phyloP scores from a whole-genome alignment of 1,140 invertebrate genomes.

The Dreissena rostriformis region DNA sequence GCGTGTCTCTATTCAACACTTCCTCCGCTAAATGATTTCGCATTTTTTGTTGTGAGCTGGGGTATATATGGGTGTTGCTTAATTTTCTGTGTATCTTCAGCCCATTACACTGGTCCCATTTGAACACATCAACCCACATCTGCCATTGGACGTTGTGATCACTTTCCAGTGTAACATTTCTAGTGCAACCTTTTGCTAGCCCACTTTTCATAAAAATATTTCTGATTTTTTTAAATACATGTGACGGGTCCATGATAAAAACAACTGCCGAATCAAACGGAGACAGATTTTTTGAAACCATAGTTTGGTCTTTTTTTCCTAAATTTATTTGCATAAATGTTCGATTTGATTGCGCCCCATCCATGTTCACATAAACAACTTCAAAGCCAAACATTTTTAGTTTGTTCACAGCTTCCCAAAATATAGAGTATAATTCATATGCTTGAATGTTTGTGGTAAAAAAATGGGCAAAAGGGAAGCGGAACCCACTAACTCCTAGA shows the following conservation, averaged over 20 bases:
- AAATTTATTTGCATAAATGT: constrained; percentile 41
- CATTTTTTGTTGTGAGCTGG: constrained; percentile 10
- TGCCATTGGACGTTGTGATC: constrained; percentile 13
- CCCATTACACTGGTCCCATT: constrained; percentile 34
- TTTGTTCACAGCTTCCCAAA: constrained; percentile 39
- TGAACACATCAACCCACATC: constrained; percentile 14
- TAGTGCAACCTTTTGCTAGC: background rate
- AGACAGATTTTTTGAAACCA: background rate
- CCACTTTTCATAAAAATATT: constrained; percentile 40
- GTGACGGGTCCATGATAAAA: constrained; percentile 51
- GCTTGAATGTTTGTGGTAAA: constrained; percentile 11
- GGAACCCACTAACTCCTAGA: constrained; percentile 47
- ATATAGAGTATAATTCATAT: constrained; percentile 40
- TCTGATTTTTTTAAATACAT: constrained; percentile 51
- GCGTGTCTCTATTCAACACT: constrained; percentile 2
- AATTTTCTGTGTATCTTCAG: constrained; percentile 27
- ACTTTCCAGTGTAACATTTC: background rate
- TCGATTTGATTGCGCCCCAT: constrained; percentile 50
- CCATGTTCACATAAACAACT: constrained; percentile 10
- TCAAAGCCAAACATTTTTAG: constrained; percentile 33
- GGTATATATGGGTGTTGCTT: constrained; percentile 21
- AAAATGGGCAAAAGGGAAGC: constrained; percentile 54
- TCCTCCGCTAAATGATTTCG: background rate
- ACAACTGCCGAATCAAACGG: background rate
- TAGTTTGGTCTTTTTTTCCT: background rate